A percentile compares a stretch with the other conserved stretches of the same genome.
These are phyloP conservation scores for Threskiornis aethiopicus DNA, from an alignment of 2,797 vertebrate species.

Conservation along the genomic window DNA sequence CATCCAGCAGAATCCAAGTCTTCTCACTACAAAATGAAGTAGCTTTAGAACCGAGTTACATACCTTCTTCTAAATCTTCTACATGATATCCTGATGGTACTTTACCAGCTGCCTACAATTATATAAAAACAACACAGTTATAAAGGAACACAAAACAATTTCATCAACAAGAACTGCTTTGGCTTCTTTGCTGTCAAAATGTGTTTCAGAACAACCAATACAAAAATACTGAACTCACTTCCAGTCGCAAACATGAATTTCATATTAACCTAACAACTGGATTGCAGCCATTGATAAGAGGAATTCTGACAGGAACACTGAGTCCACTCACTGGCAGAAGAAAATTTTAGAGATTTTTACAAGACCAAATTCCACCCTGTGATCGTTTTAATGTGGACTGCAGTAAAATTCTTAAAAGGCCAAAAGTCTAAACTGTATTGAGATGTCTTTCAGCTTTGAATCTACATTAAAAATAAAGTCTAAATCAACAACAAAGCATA, in stretches of 20 bases:
- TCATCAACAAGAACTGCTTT: neutral
- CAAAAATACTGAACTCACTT: neutral
- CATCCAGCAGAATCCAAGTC: neutral
- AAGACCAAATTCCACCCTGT: neutral
- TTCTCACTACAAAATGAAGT: neutral
- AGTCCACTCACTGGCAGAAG: neutral
- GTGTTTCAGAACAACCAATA: neutral
- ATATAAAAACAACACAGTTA: constrained; percentile 32
- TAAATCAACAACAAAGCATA: neutral
- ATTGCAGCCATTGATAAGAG: neutral
- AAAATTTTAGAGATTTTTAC: neutral
- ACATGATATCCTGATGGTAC: constrained; percentile 83
- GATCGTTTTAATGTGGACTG: neutral
- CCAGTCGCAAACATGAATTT: neutral
- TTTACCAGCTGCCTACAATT: constrained; percentile 85
- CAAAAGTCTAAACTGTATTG: neutral
- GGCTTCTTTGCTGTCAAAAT: neutral
- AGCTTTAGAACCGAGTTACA: constrained; percentile 49
- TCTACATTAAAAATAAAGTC: neutral
- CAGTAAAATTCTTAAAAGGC: neutral
- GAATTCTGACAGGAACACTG: neutral
- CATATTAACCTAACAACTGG: neutral
- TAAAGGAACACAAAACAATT: neutral
- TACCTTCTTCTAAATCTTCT: constrained; percentile 94
- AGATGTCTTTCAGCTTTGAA: neutral